Percentiles rank a stretch among this genome's conserved stretches.
Conservation (phyloP, 2,113 vertebrate genomes). For the Physeter macrocephalus region DNA sequence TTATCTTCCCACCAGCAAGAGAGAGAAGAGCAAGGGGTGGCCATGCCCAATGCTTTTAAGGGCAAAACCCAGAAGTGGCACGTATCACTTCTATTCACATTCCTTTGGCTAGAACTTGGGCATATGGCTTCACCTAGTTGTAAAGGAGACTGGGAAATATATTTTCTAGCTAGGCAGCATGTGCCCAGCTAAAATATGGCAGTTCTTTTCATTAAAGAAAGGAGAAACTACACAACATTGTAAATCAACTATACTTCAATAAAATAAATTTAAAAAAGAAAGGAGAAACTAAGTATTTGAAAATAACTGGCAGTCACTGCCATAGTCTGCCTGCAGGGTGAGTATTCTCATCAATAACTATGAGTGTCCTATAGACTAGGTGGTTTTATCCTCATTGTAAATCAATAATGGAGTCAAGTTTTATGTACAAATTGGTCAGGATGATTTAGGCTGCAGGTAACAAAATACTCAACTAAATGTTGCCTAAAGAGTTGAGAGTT, state of each 20-base stretch:
- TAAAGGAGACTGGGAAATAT: neutral
- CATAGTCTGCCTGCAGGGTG: neutral
- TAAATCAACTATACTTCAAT: neutral
- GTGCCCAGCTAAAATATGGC: neutral
- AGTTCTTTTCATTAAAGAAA: neutral
- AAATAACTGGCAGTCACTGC: neutral
- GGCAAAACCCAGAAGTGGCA: neutral
- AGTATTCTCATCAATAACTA: neutral
- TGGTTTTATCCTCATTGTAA: neutral
- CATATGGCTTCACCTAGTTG: neutral
- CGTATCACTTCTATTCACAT: neutral
- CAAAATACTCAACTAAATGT: neutral
- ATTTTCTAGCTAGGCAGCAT: neutral
- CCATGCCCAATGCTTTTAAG: neutral
- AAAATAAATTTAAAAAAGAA: neutral
- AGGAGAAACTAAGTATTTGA: neutral
- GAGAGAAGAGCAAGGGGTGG: neutral
- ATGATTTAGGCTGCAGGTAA: neutral
- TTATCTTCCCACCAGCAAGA: neutral
- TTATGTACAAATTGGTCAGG: neutral
- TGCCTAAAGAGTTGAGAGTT: neutral
- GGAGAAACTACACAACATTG: neutral
- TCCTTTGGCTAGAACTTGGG: neutral
- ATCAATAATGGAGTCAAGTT: neutral
- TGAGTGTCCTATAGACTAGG: neutral